These are phyloP conservation scores for Oryzias javanicus DNA, from an alignment of 2,113 vertebrate genomes.

Conservation along the genomic window DNA sequence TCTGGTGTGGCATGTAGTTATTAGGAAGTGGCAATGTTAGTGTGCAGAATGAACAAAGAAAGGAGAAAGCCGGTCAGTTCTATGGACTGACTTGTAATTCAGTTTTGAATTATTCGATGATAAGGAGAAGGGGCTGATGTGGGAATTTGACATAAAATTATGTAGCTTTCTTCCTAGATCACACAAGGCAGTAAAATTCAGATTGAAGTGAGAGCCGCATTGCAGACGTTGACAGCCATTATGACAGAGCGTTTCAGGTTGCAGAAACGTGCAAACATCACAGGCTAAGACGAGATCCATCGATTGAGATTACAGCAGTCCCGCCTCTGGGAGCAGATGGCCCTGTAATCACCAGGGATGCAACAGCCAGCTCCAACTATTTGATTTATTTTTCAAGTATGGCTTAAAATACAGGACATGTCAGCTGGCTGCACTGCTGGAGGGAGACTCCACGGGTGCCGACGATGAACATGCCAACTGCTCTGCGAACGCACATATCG, in stretches of 20 bases:
- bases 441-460: conserved; percentile 20
- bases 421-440: conserved; percentile 38
- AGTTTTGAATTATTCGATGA: conserved; percentile 60
- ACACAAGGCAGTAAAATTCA: conserved; percentile 14
- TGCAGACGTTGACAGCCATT: conserved; percentile 21
- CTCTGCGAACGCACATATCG: conserved; percentile 17
- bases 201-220: conserved; percentile 17
- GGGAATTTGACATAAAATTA: conserved; percentile 20
- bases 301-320: conserved; percentile 62
- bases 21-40: conserved; percentile 63
- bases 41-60: conserved; percentile 55
- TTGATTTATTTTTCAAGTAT: conserved; percentile 56
- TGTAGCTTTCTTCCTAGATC: conserved; percentile 25
- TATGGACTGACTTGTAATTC: conserved; percentile 47
- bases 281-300: conserved; percentile 46
- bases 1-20: conserved; percentile 73
- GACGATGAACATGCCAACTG: conserved; percentile 2
- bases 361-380: conserved; percentile 50
- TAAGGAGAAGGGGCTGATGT: conserved; percentile 46
- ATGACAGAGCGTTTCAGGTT: conserved; percentile 18
- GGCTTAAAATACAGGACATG: conserved; percentile 45
- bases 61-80: conserved; percentile 52
- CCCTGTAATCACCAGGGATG: conserved; percentile 63
- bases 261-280: conserved; percentile 37
- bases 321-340: conserved; percentile 76